phyloP scores from a whole-genome alignment of 2,888 invertebrate species.

The Ditula angustiorana region DNA sequence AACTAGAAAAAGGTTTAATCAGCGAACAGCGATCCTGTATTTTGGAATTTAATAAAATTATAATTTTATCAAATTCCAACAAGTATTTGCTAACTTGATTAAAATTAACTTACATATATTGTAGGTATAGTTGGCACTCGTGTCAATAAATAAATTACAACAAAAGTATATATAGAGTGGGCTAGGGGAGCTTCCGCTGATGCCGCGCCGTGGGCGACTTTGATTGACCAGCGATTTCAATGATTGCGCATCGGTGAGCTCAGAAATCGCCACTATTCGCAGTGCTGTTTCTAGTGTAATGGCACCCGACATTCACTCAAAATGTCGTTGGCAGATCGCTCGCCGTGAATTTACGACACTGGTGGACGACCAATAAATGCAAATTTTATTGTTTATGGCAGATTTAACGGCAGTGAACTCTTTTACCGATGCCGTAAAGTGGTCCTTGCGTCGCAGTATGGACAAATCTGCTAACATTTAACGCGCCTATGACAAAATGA shows the following conservation, averaged over 20 bases:
- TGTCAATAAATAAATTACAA: constrained; percentile 61
- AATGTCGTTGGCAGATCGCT: constrained; percentile 81
- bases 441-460: constrained; percentile 61
- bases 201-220: constrained; percentile 64
- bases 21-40: no score
- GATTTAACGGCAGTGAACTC: constrained; percentile 81
- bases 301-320: constrained; percentile 77
- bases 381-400: constrained; percentile 85
- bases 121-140: no score
- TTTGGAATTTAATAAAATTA: no score
- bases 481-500: constrained; percentile 45
- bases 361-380: constrained; percentile 84
- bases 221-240: constrained; percentile 81
- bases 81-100: no score
- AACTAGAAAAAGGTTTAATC: no score
- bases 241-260: constrained; percentile 72
- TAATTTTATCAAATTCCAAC: no score
- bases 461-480: constrained; percentile 61
- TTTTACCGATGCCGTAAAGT: constrained; percentile 79
- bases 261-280: constrained; percentile 66
- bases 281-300: constrained; percentile 63
- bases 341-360: constrained; percentile 76
- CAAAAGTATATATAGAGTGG: constrained; percentile 67
- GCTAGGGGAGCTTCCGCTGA: constrained; percentile 59
- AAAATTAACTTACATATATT: no score